Evolutionary conservation across 2,888 invertebrate genomes (phyloP).

Genomic region (Melanotus villosus): DNA sequence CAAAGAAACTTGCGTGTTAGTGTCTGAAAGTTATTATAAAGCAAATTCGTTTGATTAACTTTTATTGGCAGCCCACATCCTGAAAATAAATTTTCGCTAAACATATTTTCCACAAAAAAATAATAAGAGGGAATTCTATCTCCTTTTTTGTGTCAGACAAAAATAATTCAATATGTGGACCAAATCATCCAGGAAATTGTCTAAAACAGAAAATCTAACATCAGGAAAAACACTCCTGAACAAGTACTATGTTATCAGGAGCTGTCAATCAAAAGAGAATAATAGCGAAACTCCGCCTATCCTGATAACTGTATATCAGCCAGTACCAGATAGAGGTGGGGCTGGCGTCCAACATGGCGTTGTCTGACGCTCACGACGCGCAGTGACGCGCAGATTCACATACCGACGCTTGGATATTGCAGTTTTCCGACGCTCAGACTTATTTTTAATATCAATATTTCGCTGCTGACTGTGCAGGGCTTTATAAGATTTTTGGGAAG

Average conservation of each 20-base stretch:
- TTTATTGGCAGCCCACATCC: too few species aligned
- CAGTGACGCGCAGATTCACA: conserved; percentile 47
- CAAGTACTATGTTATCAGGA: conserved; percentile 56
- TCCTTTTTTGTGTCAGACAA: background rate
- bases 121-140: background rate
- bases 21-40: too few species aligned
- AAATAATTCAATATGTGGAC: conserved; percentile 49
- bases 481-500: background rate
- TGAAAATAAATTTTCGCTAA: too few species aligned
- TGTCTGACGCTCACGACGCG: conserved; percentile 45
- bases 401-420: conserved; percentile 38
- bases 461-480: background rate
- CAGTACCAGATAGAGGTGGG: conserved; percentile 57
- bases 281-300: conserved; percentile 53
- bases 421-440: conserved; percentile 41
- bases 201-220: conserved; percentile 43
- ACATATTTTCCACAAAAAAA: too few species aligned
- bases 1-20: too few species aligned
- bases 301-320: conserved; percentile 52
- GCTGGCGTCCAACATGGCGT: conserved; percentile 65
- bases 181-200: conserved; percentile 54
- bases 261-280: conserved; percentile 64
- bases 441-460: conserved; percentile 9
- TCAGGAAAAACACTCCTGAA: conserved; percentile 41
- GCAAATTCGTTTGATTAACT: too few species aligned